Evolutionary conservation across 2,888 invertebrate genomes (phyloP), one percentile per base, ranked within the genome.

Genomic region (Tigriopus californicus): DNA sequence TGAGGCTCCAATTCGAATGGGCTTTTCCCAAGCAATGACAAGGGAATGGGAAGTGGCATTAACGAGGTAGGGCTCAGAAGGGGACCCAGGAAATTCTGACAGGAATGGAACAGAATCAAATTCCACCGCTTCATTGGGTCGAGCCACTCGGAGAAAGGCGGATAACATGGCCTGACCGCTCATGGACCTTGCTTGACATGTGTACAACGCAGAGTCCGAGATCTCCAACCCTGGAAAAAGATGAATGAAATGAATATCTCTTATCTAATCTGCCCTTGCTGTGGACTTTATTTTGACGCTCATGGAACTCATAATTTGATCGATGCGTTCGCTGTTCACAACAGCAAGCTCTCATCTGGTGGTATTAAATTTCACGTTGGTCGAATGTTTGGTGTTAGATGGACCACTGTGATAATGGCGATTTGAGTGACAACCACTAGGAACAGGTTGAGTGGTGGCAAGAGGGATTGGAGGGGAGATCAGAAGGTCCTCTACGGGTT

Each of bases 151-250:
- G n/a, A 56, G 46, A 15, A 24, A 44, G 18, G 58, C 22, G 15
- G 46, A 46, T 18, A 20, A 47, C 13, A 46, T 20, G 22, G 58
- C 33, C 18, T 58, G 48, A 24, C 58, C 58, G 25, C 18, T 18
- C 1, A 11, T 13, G 40, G 18, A 33, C n/a, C 24, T 8, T 11
- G 33, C 47, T 40, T 58, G 58, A 25, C 58, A 58, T 11, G 58
- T 58, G 40, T 58, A 58, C 15, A 58, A 33, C 12, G 33, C 58
- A 48, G 48, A 49, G 41, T 58, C 58, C n/a, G 20, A 24, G n/a
- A 46, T 13, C 15, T 25, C 33, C 40, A 46, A 33, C 10, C 41
- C 58, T 58, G 22, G 12, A 57, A 46, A 46, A 54, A 52, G 13
- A 24, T 22, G 24, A 10, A 18, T 18, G 20, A 46, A 46, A 46